Evolutionary conservation across 2,113 vertebrate genomes (phyloP).

Genomic region (Synchiropus splendidus): DNA sequence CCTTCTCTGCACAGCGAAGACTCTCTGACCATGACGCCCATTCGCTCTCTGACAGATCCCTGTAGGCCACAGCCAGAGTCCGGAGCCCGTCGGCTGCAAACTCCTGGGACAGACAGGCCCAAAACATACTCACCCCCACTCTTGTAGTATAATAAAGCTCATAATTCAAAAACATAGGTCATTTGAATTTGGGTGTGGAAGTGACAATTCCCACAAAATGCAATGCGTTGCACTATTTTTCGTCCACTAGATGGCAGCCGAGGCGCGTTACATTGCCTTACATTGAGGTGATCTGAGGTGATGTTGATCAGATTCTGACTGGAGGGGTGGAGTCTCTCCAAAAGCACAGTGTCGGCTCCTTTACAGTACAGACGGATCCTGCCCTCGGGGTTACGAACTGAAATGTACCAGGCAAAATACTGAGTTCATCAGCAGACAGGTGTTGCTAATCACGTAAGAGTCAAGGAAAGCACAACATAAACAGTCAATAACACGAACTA

Average conservation of each 20-base stretch:
- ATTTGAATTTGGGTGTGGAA: too few species aligned
- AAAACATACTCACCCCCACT: too few species aligned
- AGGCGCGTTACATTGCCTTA: conserved; percentile 50
- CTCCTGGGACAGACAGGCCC: conserved; percentile 39
- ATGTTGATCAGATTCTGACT: conserved; percentile 72
- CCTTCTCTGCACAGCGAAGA: conserved; percentile 65
- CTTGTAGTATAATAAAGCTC: not conserved
- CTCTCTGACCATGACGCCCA: conserved; percentile 76
- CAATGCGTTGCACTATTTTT: too few species aligned
- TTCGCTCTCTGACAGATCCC: conserved; percentile 79
- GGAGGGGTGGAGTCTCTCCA: conserved; percentile 75
- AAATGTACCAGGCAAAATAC: conserved; percentile 6
- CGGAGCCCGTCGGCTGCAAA: conserved; percentile 59
- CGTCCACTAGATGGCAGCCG: conserved; percentile 42
- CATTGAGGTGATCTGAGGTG: conserved; percentile 87
- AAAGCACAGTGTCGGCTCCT: conserved; percentile 84
- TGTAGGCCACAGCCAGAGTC: conserved; percentile 82
- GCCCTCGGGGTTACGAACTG: conserved; percentile 84
- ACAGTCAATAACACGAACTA: too few species aligned
- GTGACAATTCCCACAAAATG: not conserved
- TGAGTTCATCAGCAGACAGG: too few species aligned
- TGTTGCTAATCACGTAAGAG: too few species aligned
- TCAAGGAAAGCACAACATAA: too few species aligned
- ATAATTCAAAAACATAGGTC: too few species aligned
- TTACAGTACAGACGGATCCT: conserved; percentile 91